These are phyloP conservation scores for Vulpes vulpes DNA, from an alignment of 2,113 vertebrate species.

Conservation along the genomic window DNA sequence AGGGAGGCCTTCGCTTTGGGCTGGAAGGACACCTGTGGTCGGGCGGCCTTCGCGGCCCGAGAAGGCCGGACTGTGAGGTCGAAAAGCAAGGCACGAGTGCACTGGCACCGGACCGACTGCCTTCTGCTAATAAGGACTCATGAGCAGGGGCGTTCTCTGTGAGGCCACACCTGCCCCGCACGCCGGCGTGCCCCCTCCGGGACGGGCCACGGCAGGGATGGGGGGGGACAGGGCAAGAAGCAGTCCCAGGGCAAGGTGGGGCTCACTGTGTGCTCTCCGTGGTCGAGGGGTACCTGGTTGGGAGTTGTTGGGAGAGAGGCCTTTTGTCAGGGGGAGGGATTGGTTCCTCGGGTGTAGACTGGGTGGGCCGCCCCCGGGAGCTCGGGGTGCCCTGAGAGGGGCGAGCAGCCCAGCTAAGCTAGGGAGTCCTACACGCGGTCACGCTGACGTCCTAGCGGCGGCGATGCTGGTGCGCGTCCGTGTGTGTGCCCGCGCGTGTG, in stretches of 20 bases:
- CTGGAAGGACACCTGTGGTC: background rate
- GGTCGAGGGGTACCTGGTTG: background rate
- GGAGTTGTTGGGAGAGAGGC: background rate
- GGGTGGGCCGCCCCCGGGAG: background rate
- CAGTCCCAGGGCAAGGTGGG: too few species aligned
- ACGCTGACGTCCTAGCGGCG: background rate
- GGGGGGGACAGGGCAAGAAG: background rate
- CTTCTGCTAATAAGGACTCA: background rate
- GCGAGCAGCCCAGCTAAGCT: background rate
- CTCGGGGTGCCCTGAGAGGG: background rate
- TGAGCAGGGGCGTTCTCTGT: background rate
- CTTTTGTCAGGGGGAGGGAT: background rate
- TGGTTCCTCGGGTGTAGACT: background rate
- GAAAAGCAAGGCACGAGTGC: background rate
- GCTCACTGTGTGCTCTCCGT: background rate
- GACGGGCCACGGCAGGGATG: accelerated
- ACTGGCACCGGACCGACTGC: background rate
- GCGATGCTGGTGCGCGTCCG: background rate
- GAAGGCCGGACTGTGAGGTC: background rate
- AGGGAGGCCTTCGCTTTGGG: background rate
- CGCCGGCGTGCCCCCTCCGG: accelerated
- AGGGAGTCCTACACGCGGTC: background rate
- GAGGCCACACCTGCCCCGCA: background rate
- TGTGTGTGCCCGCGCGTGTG: accelerated
- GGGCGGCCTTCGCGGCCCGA: background rate